Evolutionary conservation across 2,888 invertebrate genomes (phyloP), one percentile per base, ranked within the genome.

Genomic region (Exephanes ischioxanthus): DNA sequence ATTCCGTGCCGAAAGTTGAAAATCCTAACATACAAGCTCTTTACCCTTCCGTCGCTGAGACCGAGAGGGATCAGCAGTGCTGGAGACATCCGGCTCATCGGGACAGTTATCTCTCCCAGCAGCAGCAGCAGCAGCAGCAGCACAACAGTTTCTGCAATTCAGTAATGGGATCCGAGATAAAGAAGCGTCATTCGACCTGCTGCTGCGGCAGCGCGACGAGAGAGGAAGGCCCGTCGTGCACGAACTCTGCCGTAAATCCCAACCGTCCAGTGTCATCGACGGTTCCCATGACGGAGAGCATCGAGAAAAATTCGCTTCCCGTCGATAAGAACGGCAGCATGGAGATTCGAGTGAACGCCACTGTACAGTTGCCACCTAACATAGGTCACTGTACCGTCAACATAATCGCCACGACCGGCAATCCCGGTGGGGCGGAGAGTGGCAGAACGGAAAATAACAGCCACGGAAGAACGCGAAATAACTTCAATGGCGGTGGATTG

Each of bases 291-390:
- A 30, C 51, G 7, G 48, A 79, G n/a, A 73, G 33, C 48, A 19
- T 14, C 22, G 70, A 83, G 7, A 79, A 79, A 14, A 83, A 70
- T 53, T 58, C 30, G 1, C 4, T 58, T 11, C 6, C 37, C 11
- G 30, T 19, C 16, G 87, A 78, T 7, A 6, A 51, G 22, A 19
- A 80, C 33, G 70, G 63, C 0, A 89, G 89, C 9, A 87, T 93
- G 45, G 91, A 92, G n/a, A 92, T 94, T 5, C 91, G 91, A 45
- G 90, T 94, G 2, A 93, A 92, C 76, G 93, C 94, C 0, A 94
- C 93, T 0, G 89, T 94, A 0, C 91, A 92, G 58, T 82, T 94
- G 19, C 94, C 94, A 2, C 88, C 92, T 0, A 88, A 86, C 37
- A 91, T 89, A 30, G 91, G 89, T 33, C 91, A 92, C 7, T 94